Conservation (phyloP, 92 coral and sea anemone species). For the Porites rus region DNA sequence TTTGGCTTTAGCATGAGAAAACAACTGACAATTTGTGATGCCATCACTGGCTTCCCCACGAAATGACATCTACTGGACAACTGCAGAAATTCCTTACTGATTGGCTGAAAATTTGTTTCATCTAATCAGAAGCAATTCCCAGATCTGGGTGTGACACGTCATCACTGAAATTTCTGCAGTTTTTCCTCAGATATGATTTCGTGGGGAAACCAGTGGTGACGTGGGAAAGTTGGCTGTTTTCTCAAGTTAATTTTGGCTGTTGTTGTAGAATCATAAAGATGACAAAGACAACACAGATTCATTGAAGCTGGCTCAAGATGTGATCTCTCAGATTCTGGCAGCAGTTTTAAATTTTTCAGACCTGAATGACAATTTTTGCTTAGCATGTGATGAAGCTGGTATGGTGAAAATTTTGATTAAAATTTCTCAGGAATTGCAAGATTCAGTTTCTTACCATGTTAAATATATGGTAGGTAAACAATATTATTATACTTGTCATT, state of each 20-base stretch:
- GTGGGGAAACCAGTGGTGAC: too few relatives aligned
- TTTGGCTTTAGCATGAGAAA: too few relatives aligned
- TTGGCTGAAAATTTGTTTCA: too few relatives aligned
- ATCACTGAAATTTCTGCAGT: too few relatives aligned
- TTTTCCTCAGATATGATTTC: too few relatives aligned
- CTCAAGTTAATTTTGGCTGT: too few relatives aligned
- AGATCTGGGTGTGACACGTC: too few relatives aligned
- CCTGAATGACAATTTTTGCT: conserved; percentile 49
- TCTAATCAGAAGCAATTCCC: too few relatives aligned
- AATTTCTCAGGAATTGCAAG: conserved; percentile 59
- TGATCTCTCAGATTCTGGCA: conserved; percentile 32
- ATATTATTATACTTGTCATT: not conserved
- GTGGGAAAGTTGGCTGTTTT: not conserved
- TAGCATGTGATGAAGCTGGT: conserved; percentile 64
- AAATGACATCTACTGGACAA: too few relatives aligned
- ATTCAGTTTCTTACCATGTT: conserved; percentile 53
- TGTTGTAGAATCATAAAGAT: not conserved
- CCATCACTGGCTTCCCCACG: too few relatives aligned
- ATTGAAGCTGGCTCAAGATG: conserved; percentile 45
- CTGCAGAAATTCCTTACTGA: too few relatives aligned
- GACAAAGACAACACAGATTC: not conserved
- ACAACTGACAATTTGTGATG: too few relatives aligned
- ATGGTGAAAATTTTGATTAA: conserved; percentile 51
- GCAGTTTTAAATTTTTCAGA: conserved; percentile 66
- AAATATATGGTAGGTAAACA: conserved; percentile 62